These are phyloP conservation scores for Liposcelis brunnea DNA, from an alignment of 2,888 invertebrate genomes.

Conservation along the genomic window DNA sequence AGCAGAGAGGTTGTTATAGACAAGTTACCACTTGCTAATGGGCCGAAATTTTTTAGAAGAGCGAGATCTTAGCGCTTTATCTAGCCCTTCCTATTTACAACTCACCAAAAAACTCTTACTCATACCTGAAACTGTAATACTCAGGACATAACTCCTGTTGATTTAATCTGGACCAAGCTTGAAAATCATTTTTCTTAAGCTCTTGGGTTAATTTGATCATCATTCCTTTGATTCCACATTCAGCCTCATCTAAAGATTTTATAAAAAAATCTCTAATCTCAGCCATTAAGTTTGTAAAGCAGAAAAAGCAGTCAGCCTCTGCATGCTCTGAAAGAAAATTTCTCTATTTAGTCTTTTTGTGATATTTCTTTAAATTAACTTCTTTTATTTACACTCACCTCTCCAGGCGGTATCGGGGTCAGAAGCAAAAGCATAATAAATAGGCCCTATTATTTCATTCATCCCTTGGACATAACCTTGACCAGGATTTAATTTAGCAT, in stretches of 20 bases:
- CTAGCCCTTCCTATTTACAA: too few relatives aligned
- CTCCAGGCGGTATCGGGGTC: slow-evolving; percentile 65
- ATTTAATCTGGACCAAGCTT: slow-evolving; percentile 58
- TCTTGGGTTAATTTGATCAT: slow-evolving; percentile 68
- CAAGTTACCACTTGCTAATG: too few relatives aligned
- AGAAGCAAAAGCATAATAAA: slow-evolving; percentile 91
- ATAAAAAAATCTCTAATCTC: slow-evolving; percentile 97
- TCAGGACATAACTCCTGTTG: slow-evolving; percentile 82
- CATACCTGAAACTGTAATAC: slow-evolving; percentile 82
- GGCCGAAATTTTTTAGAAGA: too few relatives aligned
- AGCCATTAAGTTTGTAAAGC: slow-evolving; percentile 95
- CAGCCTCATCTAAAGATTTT: slow-evolving; percentile 83
- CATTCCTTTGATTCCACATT: slow-evolving; percentile 41
- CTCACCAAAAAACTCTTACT: slow-evolving; percentile 2
- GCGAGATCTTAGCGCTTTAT: too few relatives aligned
- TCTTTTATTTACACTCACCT: slow-evolving; percentile 33
- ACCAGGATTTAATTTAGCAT: slow-evolving; percentile 95
- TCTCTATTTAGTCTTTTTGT: too few relatives aligned
- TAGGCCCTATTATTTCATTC: slow-evolving; percentile 98
- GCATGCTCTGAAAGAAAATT: slow-evolving; percentile 57
- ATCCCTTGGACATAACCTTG: slow-evolving; percentile 95
- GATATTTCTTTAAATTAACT: neutral
- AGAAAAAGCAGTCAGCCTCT: slow-evolving; percentile 95
- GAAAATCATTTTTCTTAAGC: slow-evolving; percentile 57
- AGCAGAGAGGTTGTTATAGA: too few relatives aligned